phyloP scores from a whole-genome alignment of 2,113 vertebrate species.

The Actenoides hombroni region DNA sequence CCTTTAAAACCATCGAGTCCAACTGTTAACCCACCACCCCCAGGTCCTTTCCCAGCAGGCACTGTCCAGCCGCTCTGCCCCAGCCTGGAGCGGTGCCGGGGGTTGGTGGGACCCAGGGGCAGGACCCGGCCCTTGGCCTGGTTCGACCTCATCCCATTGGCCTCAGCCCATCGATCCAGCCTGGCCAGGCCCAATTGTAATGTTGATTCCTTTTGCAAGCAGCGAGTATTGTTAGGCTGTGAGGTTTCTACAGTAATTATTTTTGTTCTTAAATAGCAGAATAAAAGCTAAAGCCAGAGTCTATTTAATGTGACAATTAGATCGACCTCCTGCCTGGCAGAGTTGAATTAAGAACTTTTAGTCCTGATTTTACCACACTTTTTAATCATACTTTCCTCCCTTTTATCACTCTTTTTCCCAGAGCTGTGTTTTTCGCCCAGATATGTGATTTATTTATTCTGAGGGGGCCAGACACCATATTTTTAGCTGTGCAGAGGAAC shows the following conservation, averaged over 20 bases:
- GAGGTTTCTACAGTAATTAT: slow-evolving; percentile 53
- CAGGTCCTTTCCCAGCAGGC: too few species aligned
- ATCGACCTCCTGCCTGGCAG: slow-evolving; percentile 43
- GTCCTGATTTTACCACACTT: not conserved
- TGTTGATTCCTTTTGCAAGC: not conserved
- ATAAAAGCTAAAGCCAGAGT: slow-evolving; percentile 52
- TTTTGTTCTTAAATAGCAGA: slow-evolving; percentile 59
- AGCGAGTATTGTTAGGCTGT: not conserved
- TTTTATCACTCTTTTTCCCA: not conserved
- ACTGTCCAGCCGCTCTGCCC: not conserved
- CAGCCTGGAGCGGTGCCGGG: not conserved
- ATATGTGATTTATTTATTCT: not conserved
- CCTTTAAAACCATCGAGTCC: too few species aligned
- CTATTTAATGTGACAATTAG: slow-evolving; percentile 65
- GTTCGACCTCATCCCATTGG: accelerated
- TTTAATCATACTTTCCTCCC: not conserved
- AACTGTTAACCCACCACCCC: too few species aligned
- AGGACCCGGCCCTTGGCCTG: accelerated
- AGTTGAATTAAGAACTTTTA: slow-evolving; percentile 55
- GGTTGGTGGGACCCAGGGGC: accelerated
- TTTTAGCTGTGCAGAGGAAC: not conserved
- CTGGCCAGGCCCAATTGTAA: not conserved
- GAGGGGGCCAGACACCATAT: not conserved
- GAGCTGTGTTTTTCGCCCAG: slow-evolving; percentile 3
- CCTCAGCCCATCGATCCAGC: not conserved